A percentile compares a stretch with the other conserved stretches of the same genome.
phyloP scores from a whole-genome alignment of 2,888 invertebrate genomes.

The Drosophila mimica region DNA sequence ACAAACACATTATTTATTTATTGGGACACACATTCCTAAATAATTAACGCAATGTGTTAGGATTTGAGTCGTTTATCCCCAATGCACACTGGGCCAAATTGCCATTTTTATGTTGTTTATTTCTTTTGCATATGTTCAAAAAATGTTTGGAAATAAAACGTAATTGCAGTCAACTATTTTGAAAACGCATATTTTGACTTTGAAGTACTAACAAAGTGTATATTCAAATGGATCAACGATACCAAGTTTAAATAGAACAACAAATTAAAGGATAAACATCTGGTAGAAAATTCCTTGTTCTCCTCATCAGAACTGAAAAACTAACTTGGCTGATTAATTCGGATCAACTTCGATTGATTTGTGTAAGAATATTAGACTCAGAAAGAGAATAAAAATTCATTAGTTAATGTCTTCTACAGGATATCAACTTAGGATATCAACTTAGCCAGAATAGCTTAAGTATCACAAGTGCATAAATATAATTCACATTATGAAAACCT shows the following conservation, averaged over 20 bases:
- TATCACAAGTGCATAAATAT: not conserved
- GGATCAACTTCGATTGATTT: not conserved
- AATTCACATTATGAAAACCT: not conserved
- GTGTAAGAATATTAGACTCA: no score
- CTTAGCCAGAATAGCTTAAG: not conserved
- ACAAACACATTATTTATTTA: slow-evolving; percentile 48
- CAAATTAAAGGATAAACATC: not conserved
- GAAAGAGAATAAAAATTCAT: not conserved
- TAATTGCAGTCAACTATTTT: not conserved
- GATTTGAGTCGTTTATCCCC: slow-evolving; percentile 36
- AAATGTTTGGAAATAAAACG: not conserved
- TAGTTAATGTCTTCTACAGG: not conserved
- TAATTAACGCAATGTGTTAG: slow-evolving; percentile 54
- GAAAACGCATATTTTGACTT: not conserved
- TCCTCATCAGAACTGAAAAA: not conserved
- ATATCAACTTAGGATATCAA: not conserved
- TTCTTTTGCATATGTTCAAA: not conserved
- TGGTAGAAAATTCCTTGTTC: not conserved
- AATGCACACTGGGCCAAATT: not conserved
- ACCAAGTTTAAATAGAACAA: not conserved
- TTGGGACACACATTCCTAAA: slow-evolving; percentile 45
- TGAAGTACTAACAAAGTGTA: not conserved
- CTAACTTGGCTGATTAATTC: not conserved
- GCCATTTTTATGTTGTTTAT: not conserved
- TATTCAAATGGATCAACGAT: not conserved